Conservation (phyloP, 2,888 invertebrate species). For the Hypselothyrea guttata region DNA sequence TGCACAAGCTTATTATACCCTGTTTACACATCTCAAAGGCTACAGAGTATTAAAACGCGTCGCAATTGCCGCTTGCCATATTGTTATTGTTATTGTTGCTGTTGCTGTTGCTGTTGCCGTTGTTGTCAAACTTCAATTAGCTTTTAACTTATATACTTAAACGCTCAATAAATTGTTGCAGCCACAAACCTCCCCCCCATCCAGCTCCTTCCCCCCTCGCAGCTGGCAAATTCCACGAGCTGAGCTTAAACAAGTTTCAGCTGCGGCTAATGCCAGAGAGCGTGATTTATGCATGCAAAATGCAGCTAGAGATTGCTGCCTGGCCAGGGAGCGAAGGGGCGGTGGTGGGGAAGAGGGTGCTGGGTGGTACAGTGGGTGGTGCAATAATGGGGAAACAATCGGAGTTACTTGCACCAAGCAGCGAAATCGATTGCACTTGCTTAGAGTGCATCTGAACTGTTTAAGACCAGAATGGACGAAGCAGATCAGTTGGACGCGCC, state of each 20-base stretch:
- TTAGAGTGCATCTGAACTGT: too few relatives aligned
- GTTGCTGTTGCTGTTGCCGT: slow-evolving; percentile 24
- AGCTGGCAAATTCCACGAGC: slow-evolving; percentile 52
- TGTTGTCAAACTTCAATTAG: slow-evolving; percentile 68
- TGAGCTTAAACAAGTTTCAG: slow-evolving; percentile 59
- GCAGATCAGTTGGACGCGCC: too few relatives aligned
- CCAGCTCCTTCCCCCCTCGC: neutral
- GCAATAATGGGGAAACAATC: slow-evolving; percentile 26
- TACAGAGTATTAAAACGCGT: slow-evolving; percentile 26
- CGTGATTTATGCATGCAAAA: slow-evolving; percentile 61
- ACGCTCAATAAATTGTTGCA: slow-evolving; percentile 63
- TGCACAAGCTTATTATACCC: too few relatives aligned
- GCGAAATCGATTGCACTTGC: too few relatives aligned
- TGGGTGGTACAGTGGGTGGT: neutral
- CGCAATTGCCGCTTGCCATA: slow-evolving; percentile 20
- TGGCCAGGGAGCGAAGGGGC: neutral
- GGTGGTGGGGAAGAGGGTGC: neutral
- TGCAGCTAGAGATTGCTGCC: neutral
- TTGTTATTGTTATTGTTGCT: slow-evolving; percentile 1
- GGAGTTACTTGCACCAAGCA: slow-evolving; percentile 55
- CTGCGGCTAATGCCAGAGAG: neutral
- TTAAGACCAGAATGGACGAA: too few relatives aligned
- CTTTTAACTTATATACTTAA: slow-evolving; percentile 69
- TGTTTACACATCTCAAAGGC: too few relatives aligned
- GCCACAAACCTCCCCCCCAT: slow-evolving; percentile 1